Evolutionary conservation across 2,888 invertebrate genomes (phyloP), one percentile per base, ranked within the genome.

Genomic region (Orthonevra nobilis): DNA sequence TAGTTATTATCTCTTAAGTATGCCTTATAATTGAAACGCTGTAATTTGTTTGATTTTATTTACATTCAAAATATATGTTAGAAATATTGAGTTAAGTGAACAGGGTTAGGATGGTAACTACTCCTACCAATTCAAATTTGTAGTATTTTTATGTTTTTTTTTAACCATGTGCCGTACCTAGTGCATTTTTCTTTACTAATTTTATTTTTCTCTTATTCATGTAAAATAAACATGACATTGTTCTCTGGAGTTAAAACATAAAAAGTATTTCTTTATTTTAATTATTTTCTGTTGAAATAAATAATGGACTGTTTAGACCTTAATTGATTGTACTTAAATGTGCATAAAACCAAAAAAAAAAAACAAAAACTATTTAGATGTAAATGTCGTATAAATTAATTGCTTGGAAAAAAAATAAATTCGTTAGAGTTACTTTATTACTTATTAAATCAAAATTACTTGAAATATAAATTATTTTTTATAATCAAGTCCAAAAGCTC

Each of bases 311-410:
- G 72, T 72, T 19, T 72, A 77, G 72, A 40, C 40, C 32, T 52
- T 40, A 72, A 54, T 60, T 34, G 38, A 46, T 60, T 72, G 72
- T 77, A 77, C 75, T 70, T 77, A 77, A 63, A 26, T 44, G 64
- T 77, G 44, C 63, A 70, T 19, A 50, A 20, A 58, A 42, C 3
- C 34, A 12, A 26, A 1, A 5, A 9, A 66, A 28, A 12, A 10
- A 40, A 17, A 20, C 26, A 28, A 54, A 30, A 50, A 46, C 4
- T 50, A 38, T 20, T 46, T 30, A 52, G 50, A 19, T 58, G 23
- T 42, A 52, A 46, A 30, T 40, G 12, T 34, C 30, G 44, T 23
- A 4, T 23, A 38, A 46, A 28, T 60, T 30, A 15, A 42, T 63
- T 60, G 14, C 17, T 63, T 61, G n/a, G 5, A 23, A 66, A 36